These are phyloP conservation scores for Euclidia mi DNA, from an alignment of 2,888 invertebrate species.

Conservation along the genomic window DNA sequence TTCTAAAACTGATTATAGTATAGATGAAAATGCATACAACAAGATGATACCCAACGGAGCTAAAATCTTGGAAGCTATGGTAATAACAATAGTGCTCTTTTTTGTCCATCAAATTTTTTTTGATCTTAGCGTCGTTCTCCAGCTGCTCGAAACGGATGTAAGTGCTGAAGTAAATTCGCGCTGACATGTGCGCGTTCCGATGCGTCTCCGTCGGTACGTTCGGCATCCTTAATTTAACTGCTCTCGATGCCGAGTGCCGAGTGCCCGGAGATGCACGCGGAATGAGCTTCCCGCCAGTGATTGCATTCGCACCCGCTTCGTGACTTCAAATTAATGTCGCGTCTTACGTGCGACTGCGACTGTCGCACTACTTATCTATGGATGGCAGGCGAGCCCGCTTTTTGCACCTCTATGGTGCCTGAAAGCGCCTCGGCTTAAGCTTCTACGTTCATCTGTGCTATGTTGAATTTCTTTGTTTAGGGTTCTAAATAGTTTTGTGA, in stretches of 20 bases:
- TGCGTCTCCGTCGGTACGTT: constrained; percentile 65
- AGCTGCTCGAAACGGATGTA: constrained; percentile 25
- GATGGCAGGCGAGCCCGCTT: constrained; percentile 20
- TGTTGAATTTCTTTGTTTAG: no score
- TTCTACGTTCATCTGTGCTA: no score
- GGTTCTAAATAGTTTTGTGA: no score
- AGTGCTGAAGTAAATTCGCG: constrained; percentile 43
- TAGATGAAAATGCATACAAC: no score
- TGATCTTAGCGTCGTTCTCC: neutral
- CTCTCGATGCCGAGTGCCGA: constrained; percentile 64
- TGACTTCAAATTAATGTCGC: constrained; percentile 79
- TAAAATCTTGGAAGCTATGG: no score
- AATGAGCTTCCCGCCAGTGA: constrained; percentile 86
- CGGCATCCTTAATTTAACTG: constrained; percentile 86
- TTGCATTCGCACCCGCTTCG: constrained; percentile 82
- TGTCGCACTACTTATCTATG: constrained; percentile 33
- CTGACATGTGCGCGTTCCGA: constrained; percentile 55
- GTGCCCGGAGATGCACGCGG: constrained; percentile 83
- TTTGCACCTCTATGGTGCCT: neutral
- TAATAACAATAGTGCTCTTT: no score
- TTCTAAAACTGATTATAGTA: no score
- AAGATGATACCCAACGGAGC: no score
- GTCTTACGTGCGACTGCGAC: constrained; percentile 60
- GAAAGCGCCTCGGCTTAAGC: no score
- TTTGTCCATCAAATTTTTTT: neutral